Conservation (phyloP, 2,888 invertebrate genomes). For the Dynastes maya region DNA sequence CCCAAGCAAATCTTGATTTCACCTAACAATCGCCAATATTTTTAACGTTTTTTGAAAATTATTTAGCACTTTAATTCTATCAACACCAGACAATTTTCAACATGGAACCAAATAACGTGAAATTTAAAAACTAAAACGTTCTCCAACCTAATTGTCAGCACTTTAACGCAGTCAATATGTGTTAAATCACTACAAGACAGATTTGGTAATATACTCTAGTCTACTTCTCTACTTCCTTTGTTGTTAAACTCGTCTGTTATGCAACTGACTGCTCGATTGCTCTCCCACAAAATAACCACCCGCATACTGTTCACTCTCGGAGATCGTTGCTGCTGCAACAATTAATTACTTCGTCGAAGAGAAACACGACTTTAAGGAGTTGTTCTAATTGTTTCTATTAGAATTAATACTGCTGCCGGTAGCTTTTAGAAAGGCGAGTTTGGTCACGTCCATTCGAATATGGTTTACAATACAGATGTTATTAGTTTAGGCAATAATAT, state of each 20-base stretch:
- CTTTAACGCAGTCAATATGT: background rate
- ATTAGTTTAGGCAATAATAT: too few relatives aligned
- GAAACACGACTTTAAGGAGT: constrained; percentile 30
- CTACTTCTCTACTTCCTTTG: background rate
- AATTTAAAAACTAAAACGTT: background rate
- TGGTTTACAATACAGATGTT: background rate
- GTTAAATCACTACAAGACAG: background rate
- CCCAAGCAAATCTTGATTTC: too few relatives aligned
- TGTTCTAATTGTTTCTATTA: constrained; percentile 40
- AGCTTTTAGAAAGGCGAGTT: constrained; percentile 38
- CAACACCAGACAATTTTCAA: too few relatives aligned
- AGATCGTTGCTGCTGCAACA: background rate
- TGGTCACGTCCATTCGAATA: constrained; percentile 31
- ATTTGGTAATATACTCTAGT: background rate
- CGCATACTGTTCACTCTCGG: constrained; percentile 3
- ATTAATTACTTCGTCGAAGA: constrained; percentile 35
- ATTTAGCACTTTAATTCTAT: too few relatives aligned
- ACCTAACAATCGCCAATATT: too few relatives aligned
- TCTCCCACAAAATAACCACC: constrained; percentile 26
- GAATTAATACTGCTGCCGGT: constrained; percentile 38
- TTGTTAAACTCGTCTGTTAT: constrained; percentile 10
- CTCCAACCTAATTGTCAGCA: background rate
- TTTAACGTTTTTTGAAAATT: too few relatives aligned
- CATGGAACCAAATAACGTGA: too few relatives aligned
- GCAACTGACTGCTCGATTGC: constrained; percentile 1